Percentiles rank a stretch among this genome's conserved stretches.
phyloP scores from a whole-genome alignment of 2,113 vertebrate genomes.

The rat (Rattus norvegicus) region GRCr8 NC_086022.1:158926501-158927000 shows the following conservation, averaged over 20 bases:
- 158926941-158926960: too few species aligned
- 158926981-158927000: too few species aligned
- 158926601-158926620: background rate
- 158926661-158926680: background rate
- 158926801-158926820: background rate
- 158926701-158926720: background rate
- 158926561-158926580: background rate
- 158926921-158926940: too few species aligned
- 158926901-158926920: background rate
- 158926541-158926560: background rate
- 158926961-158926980: too few species aligned
- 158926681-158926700: background rate
- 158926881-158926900: background rate
- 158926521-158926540: background rate
- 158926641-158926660: background rate
- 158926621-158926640: background rate
- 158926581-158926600: background rate
- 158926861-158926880: background rate
- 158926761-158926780: background rate
- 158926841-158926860: background rate
- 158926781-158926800: slow-evolving; percentile 11
- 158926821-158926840: background rate
- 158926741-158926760: background rate
- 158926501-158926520: background rate
- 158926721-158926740: background rate